Evolutionary conservation across 2,797 vertebrate genomes (phyloP).

Genomic region (Onychomys arenicola): DNA sequence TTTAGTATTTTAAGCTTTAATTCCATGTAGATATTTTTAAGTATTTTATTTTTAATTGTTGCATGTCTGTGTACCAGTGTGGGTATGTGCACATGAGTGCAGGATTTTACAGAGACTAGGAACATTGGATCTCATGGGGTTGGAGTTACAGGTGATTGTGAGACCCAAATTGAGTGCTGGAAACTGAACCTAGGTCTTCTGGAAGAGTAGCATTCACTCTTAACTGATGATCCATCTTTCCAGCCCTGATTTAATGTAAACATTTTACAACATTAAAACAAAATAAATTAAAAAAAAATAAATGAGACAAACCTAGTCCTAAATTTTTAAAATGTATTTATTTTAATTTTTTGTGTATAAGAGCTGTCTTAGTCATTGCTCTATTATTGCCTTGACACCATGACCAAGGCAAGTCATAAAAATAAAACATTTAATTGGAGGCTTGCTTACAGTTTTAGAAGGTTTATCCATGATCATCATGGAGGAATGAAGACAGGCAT

Average conservation of each 20-base stretch:
- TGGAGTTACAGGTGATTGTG: background rate
- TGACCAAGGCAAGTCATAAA: background rate
- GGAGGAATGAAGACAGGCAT: background rate
- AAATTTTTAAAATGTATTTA: background rate
- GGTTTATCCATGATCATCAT: background rate
- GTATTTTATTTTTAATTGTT: background rate
- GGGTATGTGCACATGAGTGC: background rate
- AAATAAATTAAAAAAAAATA: conserved; percentile 12
- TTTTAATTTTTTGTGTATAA: background rate
- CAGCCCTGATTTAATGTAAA: background rate
- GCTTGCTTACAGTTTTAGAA: background rate
- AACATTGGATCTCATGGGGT: no score
- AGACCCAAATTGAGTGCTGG: background rate
- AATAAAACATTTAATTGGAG: background rate
- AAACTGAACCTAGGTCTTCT: background rate
- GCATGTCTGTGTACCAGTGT: background rate
- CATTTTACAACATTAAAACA: conserved; percentile 34
- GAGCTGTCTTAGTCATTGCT: background rate
- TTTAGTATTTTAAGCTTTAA: conserved; percentile 22
- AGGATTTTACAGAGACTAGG: background rate
- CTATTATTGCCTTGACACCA: background rate
- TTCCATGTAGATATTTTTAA: background rate
- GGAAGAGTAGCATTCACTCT: background rate
- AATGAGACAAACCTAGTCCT: background rate
- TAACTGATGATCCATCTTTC: background rate